Evolutionary conservation across 2,113 vertebrate genomes (phyloP).

Genomic region (Larimichthys polyactis): DNA sequence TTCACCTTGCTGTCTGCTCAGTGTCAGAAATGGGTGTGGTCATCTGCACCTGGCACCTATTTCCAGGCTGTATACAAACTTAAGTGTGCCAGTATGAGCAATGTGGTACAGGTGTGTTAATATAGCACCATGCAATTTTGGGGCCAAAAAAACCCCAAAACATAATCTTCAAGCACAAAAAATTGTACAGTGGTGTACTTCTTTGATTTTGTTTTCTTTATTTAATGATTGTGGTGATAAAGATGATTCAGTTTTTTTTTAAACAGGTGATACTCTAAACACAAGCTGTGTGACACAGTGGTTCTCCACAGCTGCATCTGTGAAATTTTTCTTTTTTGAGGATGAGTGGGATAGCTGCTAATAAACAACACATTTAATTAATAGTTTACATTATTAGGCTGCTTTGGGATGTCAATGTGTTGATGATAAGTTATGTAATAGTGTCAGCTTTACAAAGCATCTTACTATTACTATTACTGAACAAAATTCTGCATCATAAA

Average conservation of each 20-base stretch:
- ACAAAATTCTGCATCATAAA: background rate
- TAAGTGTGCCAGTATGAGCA: background rate
- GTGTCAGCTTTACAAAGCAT: background rate
- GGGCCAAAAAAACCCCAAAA: background rate
- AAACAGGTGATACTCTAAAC: background rate
- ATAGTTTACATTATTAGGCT: background rate
- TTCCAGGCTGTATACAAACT: background rate
- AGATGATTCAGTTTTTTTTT: background rate
- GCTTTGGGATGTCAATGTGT: background rate
- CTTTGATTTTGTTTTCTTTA: background rate
- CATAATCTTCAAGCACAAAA: background rate
- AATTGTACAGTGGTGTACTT: background rate
- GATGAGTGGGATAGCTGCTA: background rate
- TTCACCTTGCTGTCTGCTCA: background rate
- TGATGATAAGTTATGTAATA: background rate
- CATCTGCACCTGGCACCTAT: conserved; percentile 13
- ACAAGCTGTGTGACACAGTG: background rate
- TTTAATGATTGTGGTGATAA: background rate
- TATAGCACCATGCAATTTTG: conserved; percentile 12
- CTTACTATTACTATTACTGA: background rate
- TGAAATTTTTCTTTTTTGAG: background rate
- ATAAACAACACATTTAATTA: background rate
- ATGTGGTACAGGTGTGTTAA: conserved; percentile 2
- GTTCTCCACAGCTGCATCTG: background rate
- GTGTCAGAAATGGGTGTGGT: background rate